These are phyloP conservation scores for Spodoptera exigua DNA, from an alignment of 2,888 invertebrate genomes.

Conservation along the genomic window DNA sequence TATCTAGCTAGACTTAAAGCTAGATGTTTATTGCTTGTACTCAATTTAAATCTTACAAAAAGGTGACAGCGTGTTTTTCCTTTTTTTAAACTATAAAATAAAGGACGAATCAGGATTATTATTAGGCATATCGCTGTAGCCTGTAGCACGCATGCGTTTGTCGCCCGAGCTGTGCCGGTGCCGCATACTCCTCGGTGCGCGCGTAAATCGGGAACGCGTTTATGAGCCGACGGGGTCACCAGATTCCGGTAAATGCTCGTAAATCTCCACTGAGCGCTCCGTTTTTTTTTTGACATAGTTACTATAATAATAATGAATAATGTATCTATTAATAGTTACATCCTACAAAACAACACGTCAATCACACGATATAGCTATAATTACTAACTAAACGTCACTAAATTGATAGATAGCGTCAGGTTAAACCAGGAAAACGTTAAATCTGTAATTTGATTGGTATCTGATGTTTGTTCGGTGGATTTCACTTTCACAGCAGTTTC, in stretches of 20 bases:
- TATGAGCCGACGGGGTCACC: slow-evolving; percentile 84
- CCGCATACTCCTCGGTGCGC: slow-evolving; percentile 51
- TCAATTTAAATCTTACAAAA: too few species aligned
- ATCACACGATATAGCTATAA: too few species aligned
- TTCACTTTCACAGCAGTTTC: slow-evolving; percentile 6
- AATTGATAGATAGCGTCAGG: too few species aligned
- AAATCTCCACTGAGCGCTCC: slow-evolving; percentile 74
- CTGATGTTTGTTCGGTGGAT: neutral
- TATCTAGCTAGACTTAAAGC: too few species aligned
- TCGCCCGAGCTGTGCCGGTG: too few species aligned
- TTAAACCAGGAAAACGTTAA: too few species aligned
- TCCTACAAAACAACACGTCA: slow-evolving; percentile 14
- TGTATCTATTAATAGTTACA: slow-evolving; percentile 35
- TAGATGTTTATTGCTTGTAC: too few species aligned
- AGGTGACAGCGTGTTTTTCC: too few species aligned
- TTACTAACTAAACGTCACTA: too few species aligned
- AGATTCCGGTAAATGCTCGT: slow-evolving; percentile 85
- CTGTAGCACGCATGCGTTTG: slow-evolving; percentile 40
- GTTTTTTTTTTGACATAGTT: slow-evolving; percentile 79
- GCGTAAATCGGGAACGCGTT: slow-evolving; percentile 80
- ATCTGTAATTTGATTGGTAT: slow-evolving; percentile 4
- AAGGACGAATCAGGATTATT: too few species aligned
- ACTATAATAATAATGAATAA: slow-evolving; percentile 69
- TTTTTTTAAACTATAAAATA: too few species aligned
- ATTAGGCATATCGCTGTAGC: too few species aligned